A percentile compares a stretch with the other conserved stretches of the same genome.
Evolutionary conservation across 2,113 vertebrate species (phyloP).

Genomic region (Chloebia gouldiae): DNA sequence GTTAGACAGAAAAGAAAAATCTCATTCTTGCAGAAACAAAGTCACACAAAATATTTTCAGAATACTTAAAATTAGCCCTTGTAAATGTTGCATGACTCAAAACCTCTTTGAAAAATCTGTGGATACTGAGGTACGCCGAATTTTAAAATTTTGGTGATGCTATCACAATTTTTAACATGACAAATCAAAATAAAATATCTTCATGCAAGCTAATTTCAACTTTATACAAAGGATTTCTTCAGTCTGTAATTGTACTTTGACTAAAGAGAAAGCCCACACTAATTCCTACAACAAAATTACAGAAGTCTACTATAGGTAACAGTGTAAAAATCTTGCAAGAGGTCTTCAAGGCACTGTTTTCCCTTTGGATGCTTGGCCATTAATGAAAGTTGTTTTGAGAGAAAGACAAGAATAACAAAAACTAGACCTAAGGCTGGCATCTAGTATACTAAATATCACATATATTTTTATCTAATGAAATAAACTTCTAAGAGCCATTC

Average conservation of each 20-base stretch:
- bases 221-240: neutral
- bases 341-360: neutral
- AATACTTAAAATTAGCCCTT: neutral
- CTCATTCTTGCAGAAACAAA: neutral
- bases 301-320: neutral
- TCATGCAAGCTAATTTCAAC: neutral
- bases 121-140: neutral
- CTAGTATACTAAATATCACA: slow-evolving; percentile 33
- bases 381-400: neutral
- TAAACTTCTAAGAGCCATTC: slow-evolving; percentile 48
- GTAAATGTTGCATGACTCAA: neutral
- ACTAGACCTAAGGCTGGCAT: neutral
- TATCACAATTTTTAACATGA: neutral
- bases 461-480: slow-evolving; percentile 39
- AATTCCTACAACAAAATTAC: neutral
- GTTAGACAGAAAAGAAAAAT: neutral
- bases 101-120: neutral
- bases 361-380: neutral
- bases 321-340: neutral
- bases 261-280: neutral
- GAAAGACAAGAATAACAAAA: neutral
- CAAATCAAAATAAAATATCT: neutral
- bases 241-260: neutral
- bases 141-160: neutral
- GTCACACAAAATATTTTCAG: neutral